A percentile compares a stretch with the other conserved stretches of the same genome.
Conservation (phyloP, 2,888 invertebrate genomes). For the Anodontia alba region DNA sequence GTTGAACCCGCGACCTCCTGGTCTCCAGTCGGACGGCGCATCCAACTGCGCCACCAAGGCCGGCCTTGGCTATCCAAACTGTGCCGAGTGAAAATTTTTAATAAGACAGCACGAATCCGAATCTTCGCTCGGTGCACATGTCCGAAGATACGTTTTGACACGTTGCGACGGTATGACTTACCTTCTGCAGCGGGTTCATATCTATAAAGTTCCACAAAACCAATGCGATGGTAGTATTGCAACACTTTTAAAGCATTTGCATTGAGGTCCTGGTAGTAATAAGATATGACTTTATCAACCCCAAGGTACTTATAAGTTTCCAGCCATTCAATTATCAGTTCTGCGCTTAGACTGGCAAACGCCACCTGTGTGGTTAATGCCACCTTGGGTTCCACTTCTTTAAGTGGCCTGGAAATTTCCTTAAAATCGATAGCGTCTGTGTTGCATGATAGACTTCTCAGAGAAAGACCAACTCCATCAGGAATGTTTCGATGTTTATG, state of each 20-base stretch:
- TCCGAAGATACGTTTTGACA: too few species aligned
- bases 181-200: neutral
- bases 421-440: neutral
- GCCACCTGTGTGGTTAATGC: neutral
- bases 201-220: neutral
- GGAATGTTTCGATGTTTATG: neutral
- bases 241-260: neutral
- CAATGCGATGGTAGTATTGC: neutral
- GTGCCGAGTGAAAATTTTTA: too few species aligned
- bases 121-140: too few species aligned
- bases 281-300: too few species aligned
- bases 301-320: neutral
- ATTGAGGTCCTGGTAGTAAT: neutral
- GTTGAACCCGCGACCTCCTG: too few species aligned
- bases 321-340: neutral
- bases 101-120: too few species aligned
- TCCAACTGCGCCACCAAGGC: too few species aligned
- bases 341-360: neutral
- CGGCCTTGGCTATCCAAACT: too few species aligned
- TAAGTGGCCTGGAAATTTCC: neutral
- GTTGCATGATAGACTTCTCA: neutral
- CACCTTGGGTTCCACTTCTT: neutral
- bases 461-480: neutral
- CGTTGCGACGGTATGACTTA: too few species aligned
- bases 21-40: too few species aligned